A percentile compares a stretch with the other conserved stretches of the same genome.
phyloP scores from a whole-genome alignment of 2,888 invertebrate genomes.

The Drosophila testacea region DNA sequence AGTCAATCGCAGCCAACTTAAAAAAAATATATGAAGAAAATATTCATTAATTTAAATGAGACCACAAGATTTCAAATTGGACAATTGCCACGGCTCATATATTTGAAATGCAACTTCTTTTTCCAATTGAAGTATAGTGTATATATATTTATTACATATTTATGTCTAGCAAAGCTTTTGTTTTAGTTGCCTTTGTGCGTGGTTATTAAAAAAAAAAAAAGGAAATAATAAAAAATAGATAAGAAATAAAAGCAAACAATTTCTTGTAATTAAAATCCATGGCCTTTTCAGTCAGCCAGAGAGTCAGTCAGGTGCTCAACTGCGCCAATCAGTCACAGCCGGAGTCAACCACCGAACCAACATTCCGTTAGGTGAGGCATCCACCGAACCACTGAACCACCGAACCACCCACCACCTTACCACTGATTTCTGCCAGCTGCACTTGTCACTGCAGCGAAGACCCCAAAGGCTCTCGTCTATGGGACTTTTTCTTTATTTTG shows the following conservation, averaged over 20 bases:
- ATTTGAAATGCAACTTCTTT: no score
- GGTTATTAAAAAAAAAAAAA: constrained; percentile 5
- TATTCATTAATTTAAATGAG: no score
- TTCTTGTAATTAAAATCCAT: constrained; percentile 82
- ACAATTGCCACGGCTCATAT: background rate
- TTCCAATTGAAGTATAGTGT: background rate
- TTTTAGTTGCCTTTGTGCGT: constrained; percentile 49
- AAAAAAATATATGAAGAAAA: background rate
- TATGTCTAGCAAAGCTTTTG: constrained; percentile 54
- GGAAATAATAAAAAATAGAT: constrained; percentile 18
- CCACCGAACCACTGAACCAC: constrained; percentile 15
- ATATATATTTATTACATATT: background rate
- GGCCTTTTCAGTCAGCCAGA: constrained; percentile 70
- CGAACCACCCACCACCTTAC: constrained; percentile 21
- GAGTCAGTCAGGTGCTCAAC: constrained; percentile 78
- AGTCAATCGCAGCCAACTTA: background rate
- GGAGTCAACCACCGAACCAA: constrained; percentile 75
- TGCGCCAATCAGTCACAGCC: constrained; percentile 80
- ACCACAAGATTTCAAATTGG: no score
- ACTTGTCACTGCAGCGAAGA: constrained; percentile 71
- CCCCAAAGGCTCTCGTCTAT: constrained; percentile 44
- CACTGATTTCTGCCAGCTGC: constrained; percentile 46
- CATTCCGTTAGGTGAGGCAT: constrained; percentile 31
- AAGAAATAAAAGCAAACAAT: constrained; percentile 74
- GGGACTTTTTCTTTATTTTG: constrained; percentile 12